Conservation (phyloP, 2,113 vertebrate species). For the Xenus cinereus region DNA sequence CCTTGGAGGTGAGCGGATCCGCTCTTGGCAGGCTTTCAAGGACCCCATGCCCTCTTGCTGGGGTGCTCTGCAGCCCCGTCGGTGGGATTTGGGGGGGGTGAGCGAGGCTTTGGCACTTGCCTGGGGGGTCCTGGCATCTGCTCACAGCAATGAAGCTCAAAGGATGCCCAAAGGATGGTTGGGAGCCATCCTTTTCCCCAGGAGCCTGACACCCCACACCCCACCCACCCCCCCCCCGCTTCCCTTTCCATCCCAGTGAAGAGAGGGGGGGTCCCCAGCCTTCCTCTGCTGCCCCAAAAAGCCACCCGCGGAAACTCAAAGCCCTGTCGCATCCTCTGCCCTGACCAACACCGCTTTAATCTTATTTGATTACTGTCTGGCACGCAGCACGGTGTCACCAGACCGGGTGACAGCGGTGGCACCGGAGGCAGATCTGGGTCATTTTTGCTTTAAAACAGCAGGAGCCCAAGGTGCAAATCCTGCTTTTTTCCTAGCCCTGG, state of each 20-base stretch:
- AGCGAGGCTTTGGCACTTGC: background rate
- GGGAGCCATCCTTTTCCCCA: background rate
- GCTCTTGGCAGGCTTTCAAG: fast-evolving
- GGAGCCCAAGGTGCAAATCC: background rate
- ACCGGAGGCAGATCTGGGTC: background rate
- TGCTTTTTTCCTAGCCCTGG: background rate
- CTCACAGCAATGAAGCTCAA: no score
- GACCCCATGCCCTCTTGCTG: background rate
- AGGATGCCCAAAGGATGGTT: no score
- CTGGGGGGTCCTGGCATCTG: background rate
- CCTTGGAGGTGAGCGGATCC: background rate
- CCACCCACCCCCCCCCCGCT: background rate
- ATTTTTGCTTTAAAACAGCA: background rate
- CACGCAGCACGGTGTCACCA: background rate
- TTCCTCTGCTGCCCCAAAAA: background rate
- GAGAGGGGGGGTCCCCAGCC: background rate
- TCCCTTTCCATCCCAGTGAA: background rate
- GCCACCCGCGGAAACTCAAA: background rate
- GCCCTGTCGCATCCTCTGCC: background rate
- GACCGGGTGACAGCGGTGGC: background rate
- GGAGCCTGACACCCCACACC: background rate
- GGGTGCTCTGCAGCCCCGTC: background rate
- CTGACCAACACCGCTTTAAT: background rate
- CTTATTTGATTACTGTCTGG: background rate
- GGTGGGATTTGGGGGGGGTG: fast-evolving